Evolutionary conservation across 1,140 invertebrate genomes (phyloP), one percentile per base, ranked within the genome.

Genomic region (Ips typographus): DNA sequence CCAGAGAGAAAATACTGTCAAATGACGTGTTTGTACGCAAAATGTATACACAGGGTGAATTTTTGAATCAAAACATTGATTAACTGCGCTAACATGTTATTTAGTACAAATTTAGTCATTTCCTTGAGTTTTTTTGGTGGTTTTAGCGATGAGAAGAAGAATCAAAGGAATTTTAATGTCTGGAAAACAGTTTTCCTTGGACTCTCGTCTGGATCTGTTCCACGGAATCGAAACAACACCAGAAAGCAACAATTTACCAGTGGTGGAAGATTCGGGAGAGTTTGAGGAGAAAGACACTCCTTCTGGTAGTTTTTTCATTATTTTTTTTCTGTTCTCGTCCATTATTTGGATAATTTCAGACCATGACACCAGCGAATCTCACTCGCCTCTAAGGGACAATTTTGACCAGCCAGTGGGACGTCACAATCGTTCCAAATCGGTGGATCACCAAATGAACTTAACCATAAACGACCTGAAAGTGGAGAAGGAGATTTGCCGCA

Each of bases 191-290:
- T 94, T 93, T 81, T 95, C 93, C 1, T 83, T 96, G 44, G 94
- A 96, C 82, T 95, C 93, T 0, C 88, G 92, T 75, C 92, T 95
- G 87, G 93, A 96, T 80, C 85, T 96, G 68, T 92, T 94, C n/a
- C 90, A 91, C 76, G 90, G 87, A 62, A 79, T 84, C 67, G 82
- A 85, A 70, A 79, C 79, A 76, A 63, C 75, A 52, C 71, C 66
- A 36, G 82, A 84, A 81, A 73, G 75, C 38, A 76, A 75, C 2
- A 80, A 80, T 51, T 76, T 87, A 49, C 84, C 87, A 3, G 79
- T 84, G n/a, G 84, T 87, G 75, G 84, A 84, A 68, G 87, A 88
- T 64, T 68, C 60, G 5, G 67, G 72, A 7, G 77, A 79, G 71
- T 55, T 60, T 56, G 78, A 80, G 55, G 77, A 77, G n/a, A 75